Evolutionary conservation across 2,797 vertebrate genomes (phyloP).

Genomic region (Etheostoma perlongum): DNA sequence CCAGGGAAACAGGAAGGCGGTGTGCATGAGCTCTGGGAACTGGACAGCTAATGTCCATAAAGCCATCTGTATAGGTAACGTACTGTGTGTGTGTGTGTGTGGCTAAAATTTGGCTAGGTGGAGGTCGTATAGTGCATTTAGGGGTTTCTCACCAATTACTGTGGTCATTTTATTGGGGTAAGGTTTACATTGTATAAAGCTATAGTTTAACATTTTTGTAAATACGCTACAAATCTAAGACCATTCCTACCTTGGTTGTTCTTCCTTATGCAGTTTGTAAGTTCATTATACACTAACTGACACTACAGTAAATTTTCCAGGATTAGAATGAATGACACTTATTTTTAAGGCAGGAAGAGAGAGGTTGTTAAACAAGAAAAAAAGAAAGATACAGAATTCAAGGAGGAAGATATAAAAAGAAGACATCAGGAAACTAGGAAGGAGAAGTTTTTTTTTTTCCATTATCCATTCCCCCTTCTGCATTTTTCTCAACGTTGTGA

Average conservation of each 20-base stretch:
- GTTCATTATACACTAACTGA: neutral
- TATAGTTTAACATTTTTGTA: neutral
- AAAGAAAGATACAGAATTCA: slow-evolving; percentile 31
- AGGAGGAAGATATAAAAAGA: slow-evolving; percentile 43
- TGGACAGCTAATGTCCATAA: slow-evolving; percentile 90
- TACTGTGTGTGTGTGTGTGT: slow-evolving; percentile 22
- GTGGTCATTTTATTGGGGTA: neutral
- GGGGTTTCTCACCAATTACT: slow-evolving; percentile 1
- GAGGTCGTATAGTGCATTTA: neutral
- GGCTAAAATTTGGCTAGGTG: neutral
- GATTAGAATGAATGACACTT: slow-evolving; percentile 1
- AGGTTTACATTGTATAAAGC: neutral
- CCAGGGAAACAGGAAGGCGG: slow-evolving; percentile 86
- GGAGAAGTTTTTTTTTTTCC: slow-evolving; percentile 36
- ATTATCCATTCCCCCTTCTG: slow-evolving; percentile 28
- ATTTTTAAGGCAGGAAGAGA: slow-evolving; percentile 24
- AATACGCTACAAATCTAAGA: neutral
- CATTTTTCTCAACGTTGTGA: slow-evolving; percentile 50
- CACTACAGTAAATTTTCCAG: slow-evolving; percentile 16
- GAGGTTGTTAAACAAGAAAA: slow-evolving; percentile 21
- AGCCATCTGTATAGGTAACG: slow-evolving; percentile 90
- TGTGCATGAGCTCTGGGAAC: slow-evolving; percentile 89
- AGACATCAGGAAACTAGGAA: slow-evolving; percentile 65
- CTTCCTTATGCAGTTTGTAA: neutral
- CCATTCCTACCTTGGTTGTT: neutral